Base-by-base conservation (phyloP, 2,797 vertebrate species). In the Sebastes taczanowskii region DNA sequence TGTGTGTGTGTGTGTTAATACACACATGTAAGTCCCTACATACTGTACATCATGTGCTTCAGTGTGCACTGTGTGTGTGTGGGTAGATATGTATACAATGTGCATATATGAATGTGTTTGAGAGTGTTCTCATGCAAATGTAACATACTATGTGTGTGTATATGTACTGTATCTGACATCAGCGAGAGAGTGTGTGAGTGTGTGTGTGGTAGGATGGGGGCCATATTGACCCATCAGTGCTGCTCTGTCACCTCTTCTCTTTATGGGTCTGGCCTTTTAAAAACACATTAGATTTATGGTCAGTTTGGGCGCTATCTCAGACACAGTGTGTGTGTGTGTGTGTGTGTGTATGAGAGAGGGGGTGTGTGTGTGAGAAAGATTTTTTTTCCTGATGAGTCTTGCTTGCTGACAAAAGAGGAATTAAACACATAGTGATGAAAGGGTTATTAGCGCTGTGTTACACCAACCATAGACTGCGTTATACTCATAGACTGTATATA, bases 211-310 rank as follows among this genome's bases (percentile, higher is more conserved):
- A 53, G 78, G 71, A 86, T 46, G 67, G 82, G 52, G 81, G 75
- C 74, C 81, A 83, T 88, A 91, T 85, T 93, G 92, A 93, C 88
- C 90, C 91, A 94, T 92, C 92, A 93, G 85, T 91, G 80, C 86
- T 83, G 89, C 90, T 91, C 90, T 91, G 91, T 93, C 93, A 92
- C 91, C 89, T 88, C 87, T 89, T 85, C 90, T 82, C 85, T 94
- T 95, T 94, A 94, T 88, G 90, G 92, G 91, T 90, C 91, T 91
- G 86, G 90, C 86, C 85, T 83, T 89, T 94, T 89, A 90, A 92
- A 94, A 93, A 91, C 90, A 92, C 69, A 38, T 56, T 78, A 86
- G 90, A 95, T 95, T 96, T 95, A 96, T 91, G 89, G 92, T 86
- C 79, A 90, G 90, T 92, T 94, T 92, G 91, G 75, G 81, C 79